These are phyloP conservation scores for Peromyscus aztecus DNA, from an alignment of 2,797 vertebrate genomes.

Conservation along the genomic window DNA sequence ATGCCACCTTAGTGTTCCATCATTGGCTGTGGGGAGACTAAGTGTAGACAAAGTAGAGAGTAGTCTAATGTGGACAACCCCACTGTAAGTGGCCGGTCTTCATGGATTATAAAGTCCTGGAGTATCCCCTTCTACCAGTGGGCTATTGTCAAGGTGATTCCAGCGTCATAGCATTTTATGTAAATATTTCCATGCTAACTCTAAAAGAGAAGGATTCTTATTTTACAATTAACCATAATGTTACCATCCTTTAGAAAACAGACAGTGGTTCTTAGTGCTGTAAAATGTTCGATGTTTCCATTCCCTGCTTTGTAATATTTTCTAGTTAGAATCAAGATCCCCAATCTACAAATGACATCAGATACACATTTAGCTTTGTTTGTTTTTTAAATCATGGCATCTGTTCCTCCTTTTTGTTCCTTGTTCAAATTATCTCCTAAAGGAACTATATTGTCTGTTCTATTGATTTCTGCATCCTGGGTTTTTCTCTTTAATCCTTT, in stretches of 20 bases:
- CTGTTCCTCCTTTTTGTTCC: neutral
- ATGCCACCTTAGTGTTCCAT: neutral
- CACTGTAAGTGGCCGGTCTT: neutral
- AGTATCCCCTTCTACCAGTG: neutral
- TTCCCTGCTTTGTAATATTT: neutral
- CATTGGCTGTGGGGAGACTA: constrained; percentile 40
- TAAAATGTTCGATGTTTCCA: constrained; percentile 17
- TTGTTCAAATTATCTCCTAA: neutral
- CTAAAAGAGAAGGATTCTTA: constrained; percentile 47
- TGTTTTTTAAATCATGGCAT: neutral
- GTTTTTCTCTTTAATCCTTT: constrained; percentile 16
- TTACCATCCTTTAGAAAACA: constrained; percentile 35
- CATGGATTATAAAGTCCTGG: constrained; percentile 43
- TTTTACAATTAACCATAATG: constrained; percentile 31
- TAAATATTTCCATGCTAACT: constrained; percentile 25
- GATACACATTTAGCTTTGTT: neutral
- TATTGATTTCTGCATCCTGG: neutral
- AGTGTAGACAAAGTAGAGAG: neutral
- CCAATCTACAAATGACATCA: neutral
- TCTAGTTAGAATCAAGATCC: neutral
- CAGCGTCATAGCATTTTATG: constrained; percentile 50
- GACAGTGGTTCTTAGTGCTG: neutral
- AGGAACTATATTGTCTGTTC: neutral
- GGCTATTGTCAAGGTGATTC: constrained; percentile 53
- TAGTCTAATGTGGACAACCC: neutral